Base-by-base conservation (phyloP, 2,113 vertebrate genomes). In the Formicarius rufipectus region DNA sequence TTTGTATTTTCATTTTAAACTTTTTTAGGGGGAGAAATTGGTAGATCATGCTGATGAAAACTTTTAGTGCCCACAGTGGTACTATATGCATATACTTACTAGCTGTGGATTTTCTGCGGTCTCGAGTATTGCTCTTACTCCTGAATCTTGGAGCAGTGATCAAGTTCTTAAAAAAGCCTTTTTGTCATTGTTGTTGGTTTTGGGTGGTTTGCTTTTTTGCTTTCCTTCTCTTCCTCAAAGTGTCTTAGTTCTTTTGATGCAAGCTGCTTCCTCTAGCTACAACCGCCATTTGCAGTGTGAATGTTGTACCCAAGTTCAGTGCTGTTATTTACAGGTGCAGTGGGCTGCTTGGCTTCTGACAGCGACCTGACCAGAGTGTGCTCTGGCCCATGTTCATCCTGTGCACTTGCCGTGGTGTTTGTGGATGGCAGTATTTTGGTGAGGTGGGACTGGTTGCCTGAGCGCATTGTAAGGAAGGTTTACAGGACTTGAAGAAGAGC, bases 331-430 rank as follows among this genome's bases (percentile, higher is more conserved):
- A 22, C 35, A 7, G 27, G 45, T 60, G 55, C 24, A 40, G 0
- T 24, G 60, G 33, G 12, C 76, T 64, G 62, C 25, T 47, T 0
- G 1, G 40, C 40, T 40, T 66, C 50, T 18, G 8, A 14, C 40
- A 6, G n/a, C 3, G 45, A 60, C 67, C n/a, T 4, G 20, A 2
- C 31, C 22, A 39, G 60, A 11, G 44, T 39, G 0, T 14, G 24
- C 60, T 55, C 8, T 37, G 45, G 33, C 50, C 22, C 21, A 0
- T 45, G 39, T 67, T 55, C 25, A 17, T 53, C 37, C 44, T 52
- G 33, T 58, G 25, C 9, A 8, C 14, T 33, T n/a, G n/a, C 64
- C 21, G 55, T 69, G 49, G 44, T n/a, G 35, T n/a, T 28, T 69
- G 68, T 47, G 58, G 62, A 62, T 52, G 63, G 69, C n/a, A 28